These are phyloP conservation scores for Neodiprion lecontei DNA, from an alignment of 1,140 invertebrate genomes.

Conservation along the genomic window DNA sequence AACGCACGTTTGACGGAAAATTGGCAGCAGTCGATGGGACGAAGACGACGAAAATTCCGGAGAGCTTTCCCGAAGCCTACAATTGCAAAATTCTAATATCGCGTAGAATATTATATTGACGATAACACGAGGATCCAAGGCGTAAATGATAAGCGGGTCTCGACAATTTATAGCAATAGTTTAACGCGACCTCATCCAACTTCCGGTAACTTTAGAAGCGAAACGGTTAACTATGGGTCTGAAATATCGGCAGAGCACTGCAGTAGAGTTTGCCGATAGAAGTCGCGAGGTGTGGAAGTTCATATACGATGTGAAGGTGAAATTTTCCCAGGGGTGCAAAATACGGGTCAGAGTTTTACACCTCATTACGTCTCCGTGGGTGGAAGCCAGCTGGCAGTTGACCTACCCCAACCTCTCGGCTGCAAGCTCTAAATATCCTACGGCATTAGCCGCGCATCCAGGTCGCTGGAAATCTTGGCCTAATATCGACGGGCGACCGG, in stretches of 20 bases:
- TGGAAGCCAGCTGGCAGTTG: conserved; percentile 25
- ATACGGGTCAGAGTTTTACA: conserved; percentile 26
- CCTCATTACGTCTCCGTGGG: conserved; percentile 25
- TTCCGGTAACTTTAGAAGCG: not conserved
- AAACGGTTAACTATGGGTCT: not conserved
- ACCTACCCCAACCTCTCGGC: not conserved
- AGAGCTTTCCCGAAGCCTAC: too few species aligned
- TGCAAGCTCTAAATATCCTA: conserved; percentile 23
- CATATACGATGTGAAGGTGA: not conserved
- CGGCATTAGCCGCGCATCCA: conserved; percentile 28
- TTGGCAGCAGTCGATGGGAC: not conserved
- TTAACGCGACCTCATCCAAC: not conserved
- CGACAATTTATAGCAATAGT: not conserved
- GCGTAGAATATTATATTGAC: too few species aligned
- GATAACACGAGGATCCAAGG: too few species aligned
- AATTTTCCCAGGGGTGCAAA: not conserved
- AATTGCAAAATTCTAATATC: too few species aligned
- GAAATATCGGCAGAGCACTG: not conserved
- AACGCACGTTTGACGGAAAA: not conserved
- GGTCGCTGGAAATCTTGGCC: conserved; percentile 15
- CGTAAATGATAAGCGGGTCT: too few species aligned
- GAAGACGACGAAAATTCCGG: too few species aligned
- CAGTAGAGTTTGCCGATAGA: not conserved
- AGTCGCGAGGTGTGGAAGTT: not conserved
- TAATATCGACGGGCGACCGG: not conserved